Evolutionary conservation across 1,140 invertebrate genomes (phyloP).

Genomic region (honey bee (Apis mellifera)): DNA sequence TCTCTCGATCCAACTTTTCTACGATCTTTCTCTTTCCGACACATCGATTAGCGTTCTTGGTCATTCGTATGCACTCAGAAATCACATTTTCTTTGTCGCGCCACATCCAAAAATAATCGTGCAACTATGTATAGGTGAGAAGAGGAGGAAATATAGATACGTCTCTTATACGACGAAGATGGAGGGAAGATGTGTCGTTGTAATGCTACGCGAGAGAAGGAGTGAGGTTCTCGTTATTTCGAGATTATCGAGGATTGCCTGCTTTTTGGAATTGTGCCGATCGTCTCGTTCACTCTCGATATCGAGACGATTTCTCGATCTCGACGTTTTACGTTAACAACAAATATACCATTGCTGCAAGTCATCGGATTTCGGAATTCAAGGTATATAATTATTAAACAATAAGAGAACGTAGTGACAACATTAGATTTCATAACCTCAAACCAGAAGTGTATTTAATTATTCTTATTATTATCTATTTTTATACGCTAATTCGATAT

Average conservation of each 20-base stretch:
- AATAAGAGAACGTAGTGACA: neutral
- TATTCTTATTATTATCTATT: neutral
- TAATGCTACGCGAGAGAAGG: conserved; percentile 25
- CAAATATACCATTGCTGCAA: no score
- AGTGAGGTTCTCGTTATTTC: conserved; percentile 72
- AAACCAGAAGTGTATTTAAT: rapidly evolving
- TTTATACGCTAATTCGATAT: neutral
- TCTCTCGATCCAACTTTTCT: conserved; percentile 8
- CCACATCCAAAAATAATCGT: conserved; percentile 70
- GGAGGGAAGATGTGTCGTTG: neutral
- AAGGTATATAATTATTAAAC: no score
- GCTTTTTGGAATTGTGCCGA: conserved; percentile 74
- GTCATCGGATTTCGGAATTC: neutral
- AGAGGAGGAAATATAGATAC: conserved; percentile 15
- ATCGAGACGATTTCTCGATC: conserved; percentile 50
- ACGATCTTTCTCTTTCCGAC: conserved; percentile 30
- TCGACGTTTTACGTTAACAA: neutral
- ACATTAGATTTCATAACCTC: neutral
- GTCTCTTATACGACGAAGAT: conserved; percentile 17
- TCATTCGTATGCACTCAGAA: neutral
- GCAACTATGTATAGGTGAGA: conserved; percentile 36
- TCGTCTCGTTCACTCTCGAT: conserved; percentile 55
- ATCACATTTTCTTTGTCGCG: conserved; percentile 42
- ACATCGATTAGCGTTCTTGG: neutral
- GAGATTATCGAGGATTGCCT: conserved; percentile 74